These are phyloP conservation scores for Thamnophis sirtalis DNA, from an alignment of 2,113 vertebrate species.

Conservation along the genomic window DNA sequence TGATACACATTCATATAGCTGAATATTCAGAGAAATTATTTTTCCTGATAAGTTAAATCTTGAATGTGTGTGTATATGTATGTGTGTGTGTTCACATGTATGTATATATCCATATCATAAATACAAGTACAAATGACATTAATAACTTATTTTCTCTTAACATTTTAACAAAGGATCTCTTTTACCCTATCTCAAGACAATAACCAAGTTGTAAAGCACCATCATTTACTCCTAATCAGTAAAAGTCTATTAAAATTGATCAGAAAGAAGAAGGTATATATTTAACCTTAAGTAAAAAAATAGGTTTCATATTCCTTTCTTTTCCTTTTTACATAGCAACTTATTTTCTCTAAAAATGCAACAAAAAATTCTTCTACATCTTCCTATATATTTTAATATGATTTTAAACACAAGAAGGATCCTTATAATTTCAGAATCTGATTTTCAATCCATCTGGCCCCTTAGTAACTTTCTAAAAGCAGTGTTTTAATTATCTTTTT, in stretches of 20 bases:
- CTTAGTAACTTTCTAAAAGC: neutral
- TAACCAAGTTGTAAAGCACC: neutral
- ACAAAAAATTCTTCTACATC: neutral
- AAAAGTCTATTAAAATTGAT: neutral
- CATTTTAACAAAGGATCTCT: neutral
- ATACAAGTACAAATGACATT: neutral
- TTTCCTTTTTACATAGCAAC: too few relatives aligned
- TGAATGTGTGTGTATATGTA: neutral
- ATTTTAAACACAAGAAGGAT: neutral
- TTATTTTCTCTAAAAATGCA: too few relatives aligned
- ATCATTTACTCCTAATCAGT: neutral
- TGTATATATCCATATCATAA: neutral
- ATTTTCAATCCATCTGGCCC: neutral
- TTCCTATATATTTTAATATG: neutral
- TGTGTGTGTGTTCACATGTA: accelerated
- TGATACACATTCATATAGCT: neutral
- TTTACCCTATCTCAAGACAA: neutral
- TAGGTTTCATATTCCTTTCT: too few relatives aligned
- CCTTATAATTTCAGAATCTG: neutral
- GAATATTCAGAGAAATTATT: neutral
- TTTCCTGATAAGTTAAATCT: neutral
- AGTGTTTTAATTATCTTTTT: neutral
- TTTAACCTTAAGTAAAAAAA: neutral
- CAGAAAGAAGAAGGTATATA: neutral
- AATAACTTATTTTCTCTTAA: neutral